These are phyloP conservation scores for Melanostigma gelatinosum DNA, from an alignment of 2,113 vertebrate genomes.

Conservation along the genomic window DNA sequence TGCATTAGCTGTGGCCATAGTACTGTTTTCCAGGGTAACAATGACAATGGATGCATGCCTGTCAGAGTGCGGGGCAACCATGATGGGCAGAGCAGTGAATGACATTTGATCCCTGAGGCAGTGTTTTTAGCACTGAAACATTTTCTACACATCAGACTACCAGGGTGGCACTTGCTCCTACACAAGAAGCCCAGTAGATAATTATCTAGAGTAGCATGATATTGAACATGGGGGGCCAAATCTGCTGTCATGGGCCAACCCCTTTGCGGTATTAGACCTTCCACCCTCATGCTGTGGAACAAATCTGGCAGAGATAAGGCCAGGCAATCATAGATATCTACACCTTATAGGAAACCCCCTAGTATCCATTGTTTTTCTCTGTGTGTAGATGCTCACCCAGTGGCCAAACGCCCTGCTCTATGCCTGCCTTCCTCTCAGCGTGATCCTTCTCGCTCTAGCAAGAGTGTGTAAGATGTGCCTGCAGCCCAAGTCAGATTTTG, in stretches of 20 bases:
- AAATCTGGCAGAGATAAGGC: neutral
- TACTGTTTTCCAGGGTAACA: neutral
- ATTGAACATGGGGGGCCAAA: neutral
- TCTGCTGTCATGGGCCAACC: neutral
- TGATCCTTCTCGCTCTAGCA: too few relatives aligned
- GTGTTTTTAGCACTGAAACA: neutral
- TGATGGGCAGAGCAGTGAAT: neutral
- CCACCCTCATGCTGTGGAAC: neutral
- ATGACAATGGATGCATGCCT: neutral
- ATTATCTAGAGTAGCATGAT: neutral
- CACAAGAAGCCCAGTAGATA: neutral
- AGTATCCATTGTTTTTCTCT: too few relatives aligned
- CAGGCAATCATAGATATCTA: neutral
- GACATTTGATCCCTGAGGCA: neutral
- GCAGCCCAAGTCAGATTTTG: neutral
- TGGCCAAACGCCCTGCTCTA: too few relatives aligned
- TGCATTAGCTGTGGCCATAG: neutral
- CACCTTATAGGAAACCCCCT: neutral
- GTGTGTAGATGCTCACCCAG: too few relatives aligned
- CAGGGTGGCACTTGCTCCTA: neutral
- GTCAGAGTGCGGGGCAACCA: neutral
- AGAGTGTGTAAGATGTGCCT: neutral
- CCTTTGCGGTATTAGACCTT: neutral
- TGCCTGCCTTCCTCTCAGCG: too few relatives aligned
- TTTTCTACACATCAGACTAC: neutral